phyloP scores from a whole-genome alignment of 2,797 vertebrate species.

The Echiichthys vipera region DNA sequence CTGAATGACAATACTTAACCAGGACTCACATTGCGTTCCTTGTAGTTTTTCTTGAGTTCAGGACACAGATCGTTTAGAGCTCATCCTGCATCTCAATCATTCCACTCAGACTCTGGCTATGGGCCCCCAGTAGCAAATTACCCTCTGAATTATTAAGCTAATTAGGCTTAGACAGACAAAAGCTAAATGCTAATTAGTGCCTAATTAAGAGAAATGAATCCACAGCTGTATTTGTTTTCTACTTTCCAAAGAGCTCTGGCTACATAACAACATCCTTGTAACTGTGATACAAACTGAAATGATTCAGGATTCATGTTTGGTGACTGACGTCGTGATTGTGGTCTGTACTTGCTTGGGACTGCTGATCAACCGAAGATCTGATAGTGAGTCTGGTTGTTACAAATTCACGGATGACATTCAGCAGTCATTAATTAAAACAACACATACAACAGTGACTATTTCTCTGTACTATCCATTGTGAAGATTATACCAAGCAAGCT shows the following conservation, averaged over 20 bases:
- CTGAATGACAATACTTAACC: neutral
- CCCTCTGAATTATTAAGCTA: conserved; percentile 77
- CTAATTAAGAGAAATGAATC: conserved; percentile 79
- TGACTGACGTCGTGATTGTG: conserved; percentile 58
- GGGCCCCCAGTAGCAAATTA: conserved; percentile 69
- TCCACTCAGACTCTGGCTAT: conserved; percentile 57
- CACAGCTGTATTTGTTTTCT: conserved; percentile 76
- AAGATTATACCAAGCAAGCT: neutral
- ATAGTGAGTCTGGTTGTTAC: conserved; percentile 15
- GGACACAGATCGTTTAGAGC: conserved; percentile 41
- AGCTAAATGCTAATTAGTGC: conserved; percentile 77
- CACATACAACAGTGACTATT: neutral
- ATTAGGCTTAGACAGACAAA: conserved; percentile 80
- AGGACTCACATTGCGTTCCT: conserved; percentile 10
- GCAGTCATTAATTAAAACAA: conserved; percentile 17
- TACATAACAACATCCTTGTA: conserved; percentile 62
- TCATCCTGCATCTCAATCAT: conserved; percentile 67
- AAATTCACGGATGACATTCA: conserved; percentile 15
- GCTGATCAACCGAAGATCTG: conserved; percentile 20
- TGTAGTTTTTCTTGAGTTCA: conserved; percentile 51
- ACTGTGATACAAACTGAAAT: conserved; percentile 61
- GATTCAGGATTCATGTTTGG: conserved; percentile 55
- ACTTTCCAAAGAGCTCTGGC: conserved; percentile 59
- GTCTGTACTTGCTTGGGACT: conserved; percentile 18
- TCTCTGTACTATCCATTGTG: neutral